Evolutionary conservation across 2,888 invertebrate genomes (phyloP).

Genomic region (Pseudococcus longispinus): DNA sequence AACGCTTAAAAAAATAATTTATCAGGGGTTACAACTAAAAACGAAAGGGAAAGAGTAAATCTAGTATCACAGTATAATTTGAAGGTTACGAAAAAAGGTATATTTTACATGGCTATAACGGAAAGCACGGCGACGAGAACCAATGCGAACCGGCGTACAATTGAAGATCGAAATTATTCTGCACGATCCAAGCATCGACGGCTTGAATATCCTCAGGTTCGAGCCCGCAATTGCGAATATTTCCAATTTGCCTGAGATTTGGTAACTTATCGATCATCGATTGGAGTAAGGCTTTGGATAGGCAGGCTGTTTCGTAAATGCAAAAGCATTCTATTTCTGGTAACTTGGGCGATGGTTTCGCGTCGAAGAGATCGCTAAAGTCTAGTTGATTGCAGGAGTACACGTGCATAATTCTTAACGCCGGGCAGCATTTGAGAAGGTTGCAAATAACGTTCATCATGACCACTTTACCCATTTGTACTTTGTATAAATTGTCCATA

Average conservation of each 20-base stretch:
- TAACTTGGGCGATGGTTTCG: slow-evolving; percentile 59
- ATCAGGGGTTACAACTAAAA: slow-evolving; percentile 1
- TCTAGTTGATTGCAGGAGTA: slow-evolving; percentile 63
- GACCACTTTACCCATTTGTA: slow-evolving; percentile 63
- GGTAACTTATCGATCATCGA: slow-evolving; percentile 62
- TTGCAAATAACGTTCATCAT: slow-evolving; percentile 62
- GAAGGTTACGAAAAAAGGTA: not conserved
- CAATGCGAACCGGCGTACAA: slow-evolving; percentile 64
- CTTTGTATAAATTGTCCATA: slow-evolving; percentile 61
- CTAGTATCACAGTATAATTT: slow-evolving; percentile 42
- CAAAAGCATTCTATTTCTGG: slow-evolving; percentile 62
- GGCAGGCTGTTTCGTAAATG: slow-evolving; percentile 63
- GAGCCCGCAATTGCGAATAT: slow-evolving; percentile 64
- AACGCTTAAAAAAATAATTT: slow-evolving; percentile 40
- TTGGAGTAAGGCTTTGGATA: slow-evolving; percentile 62
- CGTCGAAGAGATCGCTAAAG: slow-evolving; percentile 62
- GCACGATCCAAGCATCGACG: slow-evolving; percentile 61
- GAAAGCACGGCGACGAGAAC: slow-evolving; percentile 62
- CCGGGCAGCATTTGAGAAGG: slow-evolving; percentile 62
- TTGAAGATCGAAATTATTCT: slow-evolving; percentile 63
- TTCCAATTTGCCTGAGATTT: slow-evolving; percentile 63
- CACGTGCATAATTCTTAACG: slow-evolving; percentile 62
- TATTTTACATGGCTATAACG: slow-evolving; percentile 19
- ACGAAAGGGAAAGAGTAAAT: slow-evolving; percentile 31
- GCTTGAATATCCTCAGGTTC: slow-evolving; percentile 62